Evolutionary conservation across 1,140 invertebrate species (phyloP), one percentile per base, ranked within the genome.

Genomic region (Polypedilum vanderplanki): DNA sequence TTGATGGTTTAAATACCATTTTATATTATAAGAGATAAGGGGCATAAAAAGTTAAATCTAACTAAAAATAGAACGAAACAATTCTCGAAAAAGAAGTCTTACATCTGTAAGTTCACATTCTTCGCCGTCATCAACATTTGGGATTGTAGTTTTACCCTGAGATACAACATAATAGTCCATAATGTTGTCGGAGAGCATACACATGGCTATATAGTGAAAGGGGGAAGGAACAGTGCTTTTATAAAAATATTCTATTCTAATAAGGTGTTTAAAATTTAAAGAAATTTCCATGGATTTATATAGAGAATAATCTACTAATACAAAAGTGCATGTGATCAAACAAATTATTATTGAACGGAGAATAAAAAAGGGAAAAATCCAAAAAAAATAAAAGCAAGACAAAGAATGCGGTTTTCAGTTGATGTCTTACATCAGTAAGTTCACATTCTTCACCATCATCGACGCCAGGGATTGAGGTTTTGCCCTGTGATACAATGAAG

Each of bases 91-190:
- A 33, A 33, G n/a, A 57, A 57, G 46, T 70, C 65, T 93, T 94
- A 97, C 95, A 87, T 98, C 96, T 78, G 96, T 91, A 91, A 87
- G 96, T 80, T 85, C 82, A 87, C 96, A 93, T 90, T 99, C 94
- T 83, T 93, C 92, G 76, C 86, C 89, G 83, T 96, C 94, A 85
- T 96, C 92, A 73, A 96, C 89, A 79, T 88, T 87, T 76, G 93
- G 91, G 79, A 95, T 93, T 70, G 89, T 90, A 20, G 90, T 88
- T 85, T 92, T 92, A 81, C 93, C 94, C 85, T 96, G 93, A 81
- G 92, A 88, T 78, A 94, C 88, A 86, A 90, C 94, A 83, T 88
- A 85, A 85, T 93, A 95, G 81, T 88, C 88, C 81, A 80, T 83
- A 83, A 90, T 86, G 81, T 91, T 85, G 80, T 90, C 84, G 78